phyloP scores from a whole-genome alignment of 2,113 vertebrate genomes.

The Nipponia nippon region DNA sequence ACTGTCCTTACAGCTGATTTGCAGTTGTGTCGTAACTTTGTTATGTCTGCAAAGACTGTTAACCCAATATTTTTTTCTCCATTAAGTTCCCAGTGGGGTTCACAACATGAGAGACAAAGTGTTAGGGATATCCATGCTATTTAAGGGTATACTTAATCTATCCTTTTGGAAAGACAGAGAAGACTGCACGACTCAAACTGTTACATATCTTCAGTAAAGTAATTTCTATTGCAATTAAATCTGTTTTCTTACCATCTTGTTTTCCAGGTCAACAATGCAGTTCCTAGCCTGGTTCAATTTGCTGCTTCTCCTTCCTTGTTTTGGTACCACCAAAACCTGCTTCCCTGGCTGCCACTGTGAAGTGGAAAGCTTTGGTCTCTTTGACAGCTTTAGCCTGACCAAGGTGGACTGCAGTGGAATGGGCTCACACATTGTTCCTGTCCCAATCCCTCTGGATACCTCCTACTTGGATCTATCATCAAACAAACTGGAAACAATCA shows the following conservation, averaged over 20 bases:
- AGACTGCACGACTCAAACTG: neutral
- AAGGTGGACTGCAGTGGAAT: conserved; percentile 89
- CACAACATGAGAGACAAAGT: neutral
- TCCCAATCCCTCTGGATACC: conserved; percentile 92
- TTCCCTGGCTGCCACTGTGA: conserved; percentile 89
- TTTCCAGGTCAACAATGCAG: conserved; percentile 70
- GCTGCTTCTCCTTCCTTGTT: conserved; percentile 52
- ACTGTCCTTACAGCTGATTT: neutral
- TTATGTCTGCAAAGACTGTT: neutral
- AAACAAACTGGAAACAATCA: conserved; percentile 83
- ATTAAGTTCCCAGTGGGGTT: neutral
- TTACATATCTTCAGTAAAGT: neutral
- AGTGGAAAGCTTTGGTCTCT: conserved; percentile 93
- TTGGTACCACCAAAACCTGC: conserved; percentile 76
- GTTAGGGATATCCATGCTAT: neutral
- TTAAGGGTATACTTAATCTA: neutral
- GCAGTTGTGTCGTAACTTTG: neutral
- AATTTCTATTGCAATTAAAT: neutral
- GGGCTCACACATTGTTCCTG: conserved; percentile 79
- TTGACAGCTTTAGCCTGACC: conserved; percentile 96
- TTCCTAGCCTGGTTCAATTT: conserved; percentile 33
- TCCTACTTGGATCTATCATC: conserved; percentile 90
- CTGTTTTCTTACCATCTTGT: neutral
- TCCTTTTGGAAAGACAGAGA: neutral
- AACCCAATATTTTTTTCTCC: neutral